A percentile compares a stretch with the other conserved stretches of the same genome.
phyloP scores from a whole-genome alignment of 2,888 invertebrate species.

The Thera obeliscata region DNA sequence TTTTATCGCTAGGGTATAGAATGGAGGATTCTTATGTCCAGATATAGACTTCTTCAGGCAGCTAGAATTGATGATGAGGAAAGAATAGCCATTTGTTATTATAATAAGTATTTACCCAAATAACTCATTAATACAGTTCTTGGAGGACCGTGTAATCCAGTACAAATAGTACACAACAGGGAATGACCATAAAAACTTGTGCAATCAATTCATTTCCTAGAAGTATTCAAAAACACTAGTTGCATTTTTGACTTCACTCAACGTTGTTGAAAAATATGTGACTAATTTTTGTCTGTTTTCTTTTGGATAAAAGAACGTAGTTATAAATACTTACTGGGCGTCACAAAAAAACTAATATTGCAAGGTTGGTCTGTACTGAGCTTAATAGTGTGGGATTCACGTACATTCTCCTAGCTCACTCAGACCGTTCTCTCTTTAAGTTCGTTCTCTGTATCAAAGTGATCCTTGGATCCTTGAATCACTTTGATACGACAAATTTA shows the following conservation, averaged over 20 bases:
- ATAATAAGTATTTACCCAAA: background rate
- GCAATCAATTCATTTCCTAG: slow-evolving; percentile 30
- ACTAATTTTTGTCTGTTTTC: too few relatives aligned
- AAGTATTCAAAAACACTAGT: slow-evolving; percentile 25
- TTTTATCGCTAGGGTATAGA: too few relatives aligned
- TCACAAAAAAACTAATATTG: too few relatives aligned
- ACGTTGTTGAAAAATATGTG: background rate
- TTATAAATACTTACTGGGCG: too few relatives aligned
- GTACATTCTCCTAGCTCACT: too few relatives aligned
- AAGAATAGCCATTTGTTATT: background rate
- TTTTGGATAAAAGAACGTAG: too few relatives aligned
- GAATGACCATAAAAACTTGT: slow-evolving; percentile 23
- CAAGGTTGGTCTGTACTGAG: too few relatives aligned
- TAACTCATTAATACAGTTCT: slow-evolving; percentile 1
- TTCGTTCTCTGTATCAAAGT: too few relatives aligned
- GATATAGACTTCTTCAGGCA: background rate
- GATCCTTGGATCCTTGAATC: too few relatives aligned
- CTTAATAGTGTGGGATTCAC: too few relatives aligned
- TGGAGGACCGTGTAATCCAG: background rate
- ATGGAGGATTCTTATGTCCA: background rate
- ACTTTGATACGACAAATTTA: too few relatives aligned
- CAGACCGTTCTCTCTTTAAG: too few relatives aligned
- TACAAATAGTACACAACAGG: slow-evolving; percentile 22
- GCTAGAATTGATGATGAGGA: background rate
- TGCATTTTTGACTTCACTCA: slow-evolving; percentile 1